Evolutionary conservation across 2,113 vertebrate genomes (phyloP).

Genomic region (Dendropsophus ebraccatus): DNA sequence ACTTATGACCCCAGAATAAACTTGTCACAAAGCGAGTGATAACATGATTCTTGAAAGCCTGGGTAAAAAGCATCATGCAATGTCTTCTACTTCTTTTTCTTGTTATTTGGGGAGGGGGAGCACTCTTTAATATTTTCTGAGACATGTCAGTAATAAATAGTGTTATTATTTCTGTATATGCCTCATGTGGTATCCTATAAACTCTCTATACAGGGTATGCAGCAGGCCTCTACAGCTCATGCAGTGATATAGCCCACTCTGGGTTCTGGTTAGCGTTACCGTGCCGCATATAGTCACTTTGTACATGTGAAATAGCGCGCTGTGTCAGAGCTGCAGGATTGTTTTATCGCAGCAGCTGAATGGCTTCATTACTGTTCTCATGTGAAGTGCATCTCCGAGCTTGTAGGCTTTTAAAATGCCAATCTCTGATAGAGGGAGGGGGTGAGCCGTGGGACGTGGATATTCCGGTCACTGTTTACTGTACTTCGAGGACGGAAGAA

Average conservation of each 20-base stretch:
- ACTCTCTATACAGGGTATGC: neutral
- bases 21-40: too few species aligned
- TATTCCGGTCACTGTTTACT: neutral
- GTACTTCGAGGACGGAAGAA: neutral
- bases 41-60: too few species aligned
- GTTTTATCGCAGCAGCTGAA: neutral
- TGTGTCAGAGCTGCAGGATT: conserved; percentile 3
- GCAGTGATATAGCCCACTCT: neutral
- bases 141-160: neutral
- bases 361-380: conserved; percentile 18
- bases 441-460: neutral
- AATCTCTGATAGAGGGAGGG: neutral
- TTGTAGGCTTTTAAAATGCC: conserved; percentile 41
- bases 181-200: neutral
- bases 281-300: neutral
- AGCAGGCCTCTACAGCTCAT: neutral
- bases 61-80: too few species aligned
- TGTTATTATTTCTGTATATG: neutral
- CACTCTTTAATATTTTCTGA: too few species aligned
- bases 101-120: too few species aligned
- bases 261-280: neutral
- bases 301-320: neutral
- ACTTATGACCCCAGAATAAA: too few species aligned
- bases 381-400: neutral
- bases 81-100: too few species aligned